These are phyloP conservation scores for Anguilla megastoma DNA, from an alignment of 2,797 vertebrate genomes.

Conservation along the genomic window DNA sequence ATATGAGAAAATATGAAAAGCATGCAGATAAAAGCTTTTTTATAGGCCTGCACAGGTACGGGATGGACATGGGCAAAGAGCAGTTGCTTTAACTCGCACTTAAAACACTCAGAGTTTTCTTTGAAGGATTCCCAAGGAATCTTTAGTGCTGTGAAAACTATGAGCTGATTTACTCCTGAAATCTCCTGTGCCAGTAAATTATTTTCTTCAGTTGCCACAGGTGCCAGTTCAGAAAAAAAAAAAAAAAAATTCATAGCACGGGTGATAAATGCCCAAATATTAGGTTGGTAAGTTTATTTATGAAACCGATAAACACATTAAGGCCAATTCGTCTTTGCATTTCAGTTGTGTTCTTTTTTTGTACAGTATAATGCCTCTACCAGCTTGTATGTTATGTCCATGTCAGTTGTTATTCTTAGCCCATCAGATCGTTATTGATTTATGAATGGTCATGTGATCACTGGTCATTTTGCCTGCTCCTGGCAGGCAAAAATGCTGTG, in stretches of 20 bases:
- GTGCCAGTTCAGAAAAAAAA: neutral
- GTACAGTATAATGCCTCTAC: neutral
- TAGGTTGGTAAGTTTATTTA: neutral
- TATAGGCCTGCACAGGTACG: neutral
- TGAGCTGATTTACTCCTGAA: constrained; percentile 13
- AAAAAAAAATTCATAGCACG: neutral
- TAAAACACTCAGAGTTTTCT: neutral
- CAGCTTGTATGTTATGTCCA: neutral
- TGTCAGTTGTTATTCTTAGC: neutral
- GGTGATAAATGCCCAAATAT: neutral
- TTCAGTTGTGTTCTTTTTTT: neutral
- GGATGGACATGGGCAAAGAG: neutral
- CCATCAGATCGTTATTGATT: neutral
- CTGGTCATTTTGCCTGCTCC: neutral
- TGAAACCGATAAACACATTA: neutral
- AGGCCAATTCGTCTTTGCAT: neutral
- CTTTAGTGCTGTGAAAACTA: neutral
- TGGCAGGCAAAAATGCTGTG: neutral
- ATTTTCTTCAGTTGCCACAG: neutral
- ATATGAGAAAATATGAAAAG: neutral
- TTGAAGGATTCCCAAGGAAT: constrained; percentile 24
- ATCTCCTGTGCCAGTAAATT: neutral
- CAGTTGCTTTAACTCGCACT: neutral
- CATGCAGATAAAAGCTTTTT: neutral
- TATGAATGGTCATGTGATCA: neutral